phyloP scores from a whole-genome alignment of 2,888 invertebrate species.

The Yponomeuta cagnagella region DNA sequence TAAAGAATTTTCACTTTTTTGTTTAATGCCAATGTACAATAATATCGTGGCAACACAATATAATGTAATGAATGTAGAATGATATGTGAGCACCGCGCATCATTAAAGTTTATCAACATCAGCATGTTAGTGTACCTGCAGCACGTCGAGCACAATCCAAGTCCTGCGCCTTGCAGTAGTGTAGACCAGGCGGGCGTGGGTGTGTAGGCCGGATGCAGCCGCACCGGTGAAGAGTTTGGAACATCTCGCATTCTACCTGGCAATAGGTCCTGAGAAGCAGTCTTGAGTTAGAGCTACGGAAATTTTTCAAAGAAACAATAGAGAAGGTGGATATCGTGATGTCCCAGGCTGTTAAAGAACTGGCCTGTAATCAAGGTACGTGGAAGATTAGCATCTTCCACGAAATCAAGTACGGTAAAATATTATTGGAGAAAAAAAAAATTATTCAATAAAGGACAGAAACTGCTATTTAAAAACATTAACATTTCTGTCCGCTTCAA shows the following conservation, averaged over 20 bases:
- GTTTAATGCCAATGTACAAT: background rate
- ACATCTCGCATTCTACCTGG: constrained; percentile 45
- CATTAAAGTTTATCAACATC: background rate
- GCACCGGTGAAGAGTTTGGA: constrained; percentile 32
- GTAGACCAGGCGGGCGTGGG: constrained; percentile 29
- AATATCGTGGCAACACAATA: background rate
- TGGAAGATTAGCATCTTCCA: too few species aligned
- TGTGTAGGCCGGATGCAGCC: constrained; percentile 38
- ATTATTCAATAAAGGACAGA: too few species aligned
- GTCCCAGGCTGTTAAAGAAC: too few species aligned
- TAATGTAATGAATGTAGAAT: too few species aligned
- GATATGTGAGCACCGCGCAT: background rate
- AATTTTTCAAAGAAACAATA: too few species aligned
- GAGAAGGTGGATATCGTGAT: too few species aligned
- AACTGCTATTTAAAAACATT: too few species aligned
- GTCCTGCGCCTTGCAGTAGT: constrained; percentile 30
- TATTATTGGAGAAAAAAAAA: too few species aligned
- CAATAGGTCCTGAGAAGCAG: constrained; percentile 38
- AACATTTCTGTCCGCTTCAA: too few species aligned
- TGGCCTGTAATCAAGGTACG: too few species aligned
- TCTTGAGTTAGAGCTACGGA: background rate
- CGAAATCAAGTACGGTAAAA: too few species aligned
- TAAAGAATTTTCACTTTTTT: background rate
- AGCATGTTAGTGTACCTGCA: constrained; percentile 28
- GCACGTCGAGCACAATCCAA: constrained; percentile 37